phyloP scores from a whole-genome alignment of 2,113 vertebrate genomes.

The Nansenia antarctica region DNA sequence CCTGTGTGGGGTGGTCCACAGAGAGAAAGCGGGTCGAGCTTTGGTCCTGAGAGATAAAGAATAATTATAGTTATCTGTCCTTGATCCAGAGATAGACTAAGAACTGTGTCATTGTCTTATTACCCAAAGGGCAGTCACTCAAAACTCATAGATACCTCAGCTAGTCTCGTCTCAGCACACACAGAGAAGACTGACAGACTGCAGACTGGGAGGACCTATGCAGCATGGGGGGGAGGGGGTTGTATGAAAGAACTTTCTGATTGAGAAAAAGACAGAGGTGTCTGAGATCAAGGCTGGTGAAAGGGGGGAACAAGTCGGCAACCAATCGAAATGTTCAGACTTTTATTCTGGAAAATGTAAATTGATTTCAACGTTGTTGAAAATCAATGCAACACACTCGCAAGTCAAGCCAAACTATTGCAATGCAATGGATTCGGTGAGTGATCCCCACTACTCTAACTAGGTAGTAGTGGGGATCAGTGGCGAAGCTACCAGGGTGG shows the following conservation, averaged over 20 bases:
- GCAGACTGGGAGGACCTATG: neutral
- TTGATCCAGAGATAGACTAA: conserved; percentile 79
- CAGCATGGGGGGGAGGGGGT: neutral
- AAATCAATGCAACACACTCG: too few relatives aligned
- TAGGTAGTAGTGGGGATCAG: too few relatives aligned
- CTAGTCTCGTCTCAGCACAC: conserved; percentile 32
- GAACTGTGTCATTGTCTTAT: conserved; percentile 79
- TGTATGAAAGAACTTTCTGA: neutral
- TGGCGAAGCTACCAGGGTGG: too few relatives aligned
- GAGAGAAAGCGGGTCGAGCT: conserved; percentile 67
- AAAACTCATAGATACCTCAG: conserved; percentile 59
- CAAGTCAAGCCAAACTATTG: too few relatives aligned
- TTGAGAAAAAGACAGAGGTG: neutral
- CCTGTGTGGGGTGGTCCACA: conserved; percentile 19
- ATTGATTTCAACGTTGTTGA: too few relatives aligned
- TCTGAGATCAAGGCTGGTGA: neutral
- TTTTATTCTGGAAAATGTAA: too few relatives aligned
- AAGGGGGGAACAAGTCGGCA: too few relatives aligned
- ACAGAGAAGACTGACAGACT: conserved; percentile 12
- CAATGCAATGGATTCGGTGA: too few relatives aligned
- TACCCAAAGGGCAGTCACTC: conserved; percentile 61
- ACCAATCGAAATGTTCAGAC: too few relatives aligned
- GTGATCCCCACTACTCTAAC: too few relatives aligned
- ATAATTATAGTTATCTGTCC: conserved; percentile 79
- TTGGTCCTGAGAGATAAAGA: conserved; percentile 73